phyloP scores from a whole-genome alignment of 2,888 invertebrate species.

The Sesamia inferens region DNA sequence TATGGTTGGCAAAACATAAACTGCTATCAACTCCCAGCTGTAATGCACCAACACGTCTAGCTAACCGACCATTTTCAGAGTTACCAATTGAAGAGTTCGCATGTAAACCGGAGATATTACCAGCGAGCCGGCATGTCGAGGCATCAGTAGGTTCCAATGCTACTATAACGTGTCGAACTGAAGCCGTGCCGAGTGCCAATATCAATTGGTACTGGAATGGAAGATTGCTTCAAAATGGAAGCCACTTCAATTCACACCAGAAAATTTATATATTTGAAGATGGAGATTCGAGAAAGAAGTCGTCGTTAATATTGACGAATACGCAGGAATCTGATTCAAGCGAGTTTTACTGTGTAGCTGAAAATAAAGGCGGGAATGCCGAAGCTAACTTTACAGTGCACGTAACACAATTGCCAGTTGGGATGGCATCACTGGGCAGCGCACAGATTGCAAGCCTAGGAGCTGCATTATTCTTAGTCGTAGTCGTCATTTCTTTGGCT shows the following conservation, averaged over 20 bases:
- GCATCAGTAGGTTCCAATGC: slow-evolving; percentile 96
- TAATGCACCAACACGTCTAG: slow-evolving; percentile 92
- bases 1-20: slow-evolving; percentile 95
- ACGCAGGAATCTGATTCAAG: slow-evolving; percentile 95
- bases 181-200: slow-evolving; percentile 94
- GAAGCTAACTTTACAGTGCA: slow-evolving; percentile 97
- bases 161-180: slow-evolving; percentile 94
- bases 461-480: slow-evolving; percentile 94
- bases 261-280: slow-evolving; percentile 94
- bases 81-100: slow-evolving; percentile 95
- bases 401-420: slow-evolving; percentile 94
- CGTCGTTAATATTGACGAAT: slow-evolving; percentile 94
- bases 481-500: slow-evolving; percentile 92
- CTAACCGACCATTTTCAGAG: slow-evolving; percentile 93
- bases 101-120: slow-evolving; percentile 95
- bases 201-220: slow-evolving; percentile 97
- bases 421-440: slow-evolving; percentile 95
- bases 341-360: slow-evolving; percentile 97
- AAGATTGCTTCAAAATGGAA: slow-evolving; percentile 93
- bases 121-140: slow-evolving; percentile 93
- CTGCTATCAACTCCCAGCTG: slow-evolving; percentile 95
- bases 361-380: slow-evolving; percentile 96
- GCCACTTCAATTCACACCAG: slow-evolving; percentile 94
- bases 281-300: slow-evolving; percentile 93
- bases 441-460: slow-evolving; percentile 96